A percentile compares a stretch with the other conserved stretches of the same genome.
Conservation (phyloP, 2,888 invertebrate genomes). For the Pedicia rivosa region DNA sequence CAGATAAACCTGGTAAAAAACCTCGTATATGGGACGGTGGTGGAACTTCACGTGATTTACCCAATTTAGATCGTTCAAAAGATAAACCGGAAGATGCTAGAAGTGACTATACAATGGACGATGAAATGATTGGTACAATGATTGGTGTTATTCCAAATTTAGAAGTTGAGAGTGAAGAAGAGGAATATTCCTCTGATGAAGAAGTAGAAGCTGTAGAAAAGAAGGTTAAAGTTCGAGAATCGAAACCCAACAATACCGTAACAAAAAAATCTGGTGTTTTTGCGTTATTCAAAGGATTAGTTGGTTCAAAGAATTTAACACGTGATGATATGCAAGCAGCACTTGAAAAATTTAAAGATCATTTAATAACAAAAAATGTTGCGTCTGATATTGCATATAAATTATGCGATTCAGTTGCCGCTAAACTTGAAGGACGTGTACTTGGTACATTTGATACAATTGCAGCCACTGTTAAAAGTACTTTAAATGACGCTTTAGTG, state of each 20-base stretch:
- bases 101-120: slow-evolving; percentile 44
- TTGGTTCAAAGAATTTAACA: slow-evolving; percentile 77
- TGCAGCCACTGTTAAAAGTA: slow-evolving; percentile 70
- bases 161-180: slow-evolving; percentile 60
- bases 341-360: slow-evolving; percentile 87
- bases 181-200: slow-evolving; percentile 42
- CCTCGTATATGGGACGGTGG: slow-evolving; percentile 82
- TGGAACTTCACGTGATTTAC: slow-evolving; percentile 60
- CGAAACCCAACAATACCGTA: slow-evolving; percentile 11
- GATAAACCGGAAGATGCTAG: slow-evolving; percentile 51
- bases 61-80: slow-evolving; percentile 63
- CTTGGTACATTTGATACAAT: slow-evolving; percentile 91
- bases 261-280: slow-evolving; percentile 47
- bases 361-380: slow-evolving; percentile 93
- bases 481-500: slow-evolving; percentile 80
- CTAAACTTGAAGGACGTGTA: slow-evolving; percentile 77
- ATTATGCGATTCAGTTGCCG: slow-evolving; percentile 82
- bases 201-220: slow-evolving; percentile 31
- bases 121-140: slow-evolving; percentile 70
- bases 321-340: slow-evolving; percentile 67
- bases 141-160: slow-evolving; percentile 66
- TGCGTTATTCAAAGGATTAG: slow-evolving; percentile 70
- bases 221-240: no score
- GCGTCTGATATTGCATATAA: slow-evolving; percentile 90
- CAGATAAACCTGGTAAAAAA: slow-evolving; percentile 66